Evolutionary conservation across 2,113 vertebrate species (phyloP).

Genomic region (Saiga tatarica): DNA sequence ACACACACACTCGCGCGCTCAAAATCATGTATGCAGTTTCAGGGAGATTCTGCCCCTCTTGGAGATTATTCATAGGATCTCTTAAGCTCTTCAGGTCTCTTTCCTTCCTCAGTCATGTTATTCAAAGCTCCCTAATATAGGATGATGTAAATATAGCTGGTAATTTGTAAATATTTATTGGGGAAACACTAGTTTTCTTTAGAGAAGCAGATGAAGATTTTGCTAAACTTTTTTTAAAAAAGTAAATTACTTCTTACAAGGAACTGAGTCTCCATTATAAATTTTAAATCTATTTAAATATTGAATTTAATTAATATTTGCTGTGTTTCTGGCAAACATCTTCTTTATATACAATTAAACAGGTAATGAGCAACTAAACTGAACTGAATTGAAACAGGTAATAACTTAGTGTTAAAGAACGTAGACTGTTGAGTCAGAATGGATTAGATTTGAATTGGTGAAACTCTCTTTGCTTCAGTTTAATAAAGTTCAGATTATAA

Average conservation of each 20-base stretch:
- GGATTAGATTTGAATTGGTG: neutral
- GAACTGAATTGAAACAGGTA: neutral
- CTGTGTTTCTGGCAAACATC: neutral
- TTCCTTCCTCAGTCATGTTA: neutral
- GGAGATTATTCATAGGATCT: too few relatives aligned
- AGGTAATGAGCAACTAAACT: neutral
- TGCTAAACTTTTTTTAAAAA: neutral
- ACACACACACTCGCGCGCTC: neutral
- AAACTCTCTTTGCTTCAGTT: neutral
- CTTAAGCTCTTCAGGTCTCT: neutral
- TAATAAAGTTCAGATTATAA: neutral
- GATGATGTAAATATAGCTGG: neutral
- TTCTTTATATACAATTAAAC: neutral
- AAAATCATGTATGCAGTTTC: neutral
- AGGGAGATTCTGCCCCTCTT: neutral
- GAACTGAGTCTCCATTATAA: neutral
- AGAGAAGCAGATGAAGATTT: neutral
- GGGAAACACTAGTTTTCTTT: neutral
- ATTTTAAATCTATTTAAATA: neutral
- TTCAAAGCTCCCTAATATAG: neutral
- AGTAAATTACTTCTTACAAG: neutral
- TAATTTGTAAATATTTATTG: neutral
- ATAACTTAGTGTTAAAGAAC: neutral
- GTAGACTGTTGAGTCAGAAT: neutral
- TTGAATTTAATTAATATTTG: neutral